phyloP scores from a whole-genome alignment of 1,140 invertebrate genomes.

The Pseudoatta argentina region DNA sequence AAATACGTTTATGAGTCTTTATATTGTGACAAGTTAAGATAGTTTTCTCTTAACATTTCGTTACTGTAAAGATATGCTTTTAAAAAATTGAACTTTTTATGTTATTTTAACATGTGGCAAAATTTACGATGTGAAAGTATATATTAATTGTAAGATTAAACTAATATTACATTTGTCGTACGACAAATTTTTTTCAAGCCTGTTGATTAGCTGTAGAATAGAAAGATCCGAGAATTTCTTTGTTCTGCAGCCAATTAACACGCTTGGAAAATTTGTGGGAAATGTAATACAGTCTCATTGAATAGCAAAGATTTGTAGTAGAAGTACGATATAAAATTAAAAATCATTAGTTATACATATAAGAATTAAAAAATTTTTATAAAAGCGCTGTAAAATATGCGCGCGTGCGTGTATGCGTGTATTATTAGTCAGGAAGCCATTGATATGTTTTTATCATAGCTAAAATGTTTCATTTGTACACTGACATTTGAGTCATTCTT shows the following conservation, averaged over 20 bases:
- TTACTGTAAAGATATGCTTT: not conserved
- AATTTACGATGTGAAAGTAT: not conserved
- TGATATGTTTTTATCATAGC: constrained; percentile 20
- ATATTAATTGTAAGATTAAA: not conserved
- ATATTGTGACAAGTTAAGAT: not conserved
- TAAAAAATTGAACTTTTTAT: constrained; percentile 1
- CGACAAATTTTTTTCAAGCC: too few species aligned
- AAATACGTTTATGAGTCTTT: not conserved
- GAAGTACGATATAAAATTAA: not conserved
- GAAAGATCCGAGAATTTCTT: too few species aligned
- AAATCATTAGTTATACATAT: constrained; percentile 5
- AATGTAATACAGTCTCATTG: not conserved
- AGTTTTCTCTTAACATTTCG: not conserved
- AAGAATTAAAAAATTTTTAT: constrained; percentile 1
- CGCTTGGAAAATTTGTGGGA: too few species aligned
- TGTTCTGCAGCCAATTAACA: too few species aligned
- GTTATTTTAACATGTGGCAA: not conserved
- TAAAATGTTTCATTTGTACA: constrained; percentile 26
- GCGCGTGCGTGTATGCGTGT: not conserved
- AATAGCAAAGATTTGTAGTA: not conserved
- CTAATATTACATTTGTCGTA: too few species aligned
- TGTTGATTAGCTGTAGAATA: too few species aligned
- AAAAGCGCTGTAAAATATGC: constrained; percentile 7
- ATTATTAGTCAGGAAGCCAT: not conserved
- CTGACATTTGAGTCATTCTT: constrained; percentile 43